Base-by-base conservation (phyloP, 2,888 invertebrate species). In the Heterodera filipjevi region DNA sequence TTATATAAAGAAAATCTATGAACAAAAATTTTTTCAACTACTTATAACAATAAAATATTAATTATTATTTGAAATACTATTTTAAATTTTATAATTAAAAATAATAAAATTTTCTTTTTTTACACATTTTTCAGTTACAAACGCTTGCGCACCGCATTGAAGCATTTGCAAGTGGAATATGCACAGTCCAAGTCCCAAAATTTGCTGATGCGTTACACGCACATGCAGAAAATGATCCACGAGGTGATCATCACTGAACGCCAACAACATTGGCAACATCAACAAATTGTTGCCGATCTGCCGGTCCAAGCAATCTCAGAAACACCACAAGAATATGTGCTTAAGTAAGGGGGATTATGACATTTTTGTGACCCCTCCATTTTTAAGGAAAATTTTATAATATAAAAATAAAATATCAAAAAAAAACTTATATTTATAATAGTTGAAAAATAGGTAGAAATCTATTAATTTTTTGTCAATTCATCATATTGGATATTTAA, bases 241-340 rank as follows among this genome's bases (percentile, higher is more conserved):
- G 87, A 88, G 39, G 87, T 87, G 59, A 53, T 75, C 8, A 46
- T 46, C 30, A 68, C 44, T n/a, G 53, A 59, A 35, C 19, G 53
- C 19, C 46, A 75, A 59, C 53, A 75, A n/a, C 68, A 68, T 10
- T 68, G 33, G 35, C 87, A 87, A 77, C 78, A 95, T 91, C 95
- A 95, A 95, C 94, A 95, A 12, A 91, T 96, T 87, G 94, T 96
- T 80, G 75, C 53, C 27, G 95, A 95, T 90, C 94, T 96, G 80
- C 95, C 95, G 59, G 93, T 94, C 82, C 95, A 96, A 90, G 95
- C 95, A 90, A 95, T 95, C 89, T 95, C 95, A 86, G 95, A 96
- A 91, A 95, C 95, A 2, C 95, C 95, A 30, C 94, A 94, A 74
- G 94, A 94, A 14, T 96, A 95, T 90, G 95, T 96, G 71, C 82